A percentile compares a stretch with the other conserved stretches of the same genome.
Evolutionary conservation across 2,888 invertebrate genomes (phyloP).

Genomic region (Scelioninae gen. 2): DNA sequence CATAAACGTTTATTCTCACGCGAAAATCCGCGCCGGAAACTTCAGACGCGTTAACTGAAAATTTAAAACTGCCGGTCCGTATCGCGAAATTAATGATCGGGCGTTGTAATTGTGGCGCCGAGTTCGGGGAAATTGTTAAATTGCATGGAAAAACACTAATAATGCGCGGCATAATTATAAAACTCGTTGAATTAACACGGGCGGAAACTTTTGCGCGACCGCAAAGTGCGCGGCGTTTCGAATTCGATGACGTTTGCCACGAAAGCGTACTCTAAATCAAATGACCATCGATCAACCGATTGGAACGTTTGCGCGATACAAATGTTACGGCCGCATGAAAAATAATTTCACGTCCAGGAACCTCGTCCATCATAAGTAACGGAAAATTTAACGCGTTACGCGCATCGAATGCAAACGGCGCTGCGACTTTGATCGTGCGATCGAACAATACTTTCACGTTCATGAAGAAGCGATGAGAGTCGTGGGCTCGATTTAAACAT

Average conservation of each 20-base stretch:
- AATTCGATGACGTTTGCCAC: slow-evolving; percentile 42
- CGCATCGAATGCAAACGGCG: slow-evolving; percentile 22
- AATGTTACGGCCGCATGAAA: slow-evolving; percentile 30
- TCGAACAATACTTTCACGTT: slow-evolving; percentile 26
- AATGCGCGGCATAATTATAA: slow-evolving; percentile 1
- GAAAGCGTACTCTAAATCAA: slow-evolving; percentile 33
- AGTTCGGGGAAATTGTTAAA: too few relatives aligned
- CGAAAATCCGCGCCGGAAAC: too few relatives aligned
- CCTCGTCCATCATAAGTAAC: slow-evolving; percentile 52
- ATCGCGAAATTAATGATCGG: too few relatives aligned
- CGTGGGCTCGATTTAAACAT: slow-evolving; percentile 1
- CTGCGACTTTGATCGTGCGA: slow-evolving; percentile 13
- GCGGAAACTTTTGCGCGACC: slow-evolving; percentile 30
- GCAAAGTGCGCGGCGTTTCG: slow-evolving; percentile 25
- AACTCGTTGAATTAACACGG: slow-evolving; percentile 11
- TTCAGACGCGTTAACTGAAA: too few relatives aligned
- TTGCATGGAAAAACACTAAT: background rate
- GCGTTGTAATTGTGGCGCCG: too few relatives aligned
- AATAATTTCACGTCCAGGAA: slow-evolving; percentile 53
- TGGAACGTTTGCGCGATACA: slow-evolving; percentile 34
- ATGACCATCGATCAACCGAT: slow-evolving; percentile 45
- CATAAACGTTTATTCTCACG: too few relatives aligned
- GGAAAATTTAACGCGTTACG: slow-evolving; percentile 29
- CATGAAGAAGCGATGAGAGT: slow-evolving; percentile 4
- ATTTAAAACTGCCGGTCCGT: too few relatives aligned